phyloP scores from a whole-genome alignment of 2,113 vertebrate species.

The Indicator indicator region DNA sequence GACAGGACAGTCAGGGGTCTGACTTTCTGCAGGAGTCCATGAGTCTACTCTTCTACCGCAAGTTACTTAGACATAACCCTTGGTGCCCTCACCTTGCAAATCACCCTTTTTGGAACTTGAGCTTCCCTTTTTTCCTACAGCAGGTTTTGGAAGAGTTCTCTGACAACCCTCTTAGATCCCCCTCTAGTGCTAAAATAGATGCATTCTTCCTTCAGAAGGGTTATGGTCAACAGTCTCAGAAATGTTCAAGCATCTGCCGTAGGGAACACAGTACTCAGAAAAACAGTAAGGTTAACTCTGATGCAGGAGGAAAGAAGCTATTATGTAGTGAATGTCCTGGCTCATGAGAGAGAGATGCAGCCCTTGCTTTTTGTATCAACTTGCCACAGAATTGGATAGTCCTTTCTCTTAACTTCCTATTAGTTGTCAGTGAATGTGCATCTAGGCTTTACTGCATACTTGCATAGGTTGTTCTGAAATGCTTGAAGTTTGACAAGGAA shows the following conservation, averaged over 20 bases:
- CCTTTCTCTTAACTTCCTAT: neutral
- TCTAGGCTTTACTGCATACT: neutral
- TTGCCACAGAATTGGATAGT: neutral
- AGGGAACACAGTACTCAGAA: neutral
- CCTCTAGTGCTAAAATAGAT: neutral
- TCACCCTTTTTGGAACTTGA: neutral
- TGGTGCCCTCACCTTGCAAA: neutral
- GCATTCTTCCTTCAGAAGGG: neutral
- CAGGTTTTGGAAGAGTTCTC: neutral
- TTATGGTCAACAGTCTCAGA: neutral
- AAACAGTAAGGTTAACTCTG: neutral
- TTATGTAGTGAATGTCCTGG: neutral
- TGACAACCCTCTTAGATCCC: neutral
- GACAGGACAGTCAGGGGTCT: neutral
- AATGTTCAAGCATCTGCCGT: neutral
- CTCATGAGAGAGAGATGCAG: neutral
- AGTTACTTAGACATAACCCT: neutral
- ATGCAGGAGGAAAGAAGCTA: neutral
- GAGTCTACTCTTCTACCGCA: neutral
- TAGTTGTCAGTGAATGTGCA: neutral
- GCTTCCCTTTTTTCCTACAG: neutral
- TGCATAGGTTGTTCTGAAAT: neutral
- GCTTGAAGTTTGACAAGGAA: neutral
- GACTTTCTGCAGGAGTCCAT: neutral
- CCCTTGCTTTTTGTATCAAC: neutral